Conservation (phyloP, 2,113 vertebrate genomes). For the Sigmodon hispidus region DNA sequence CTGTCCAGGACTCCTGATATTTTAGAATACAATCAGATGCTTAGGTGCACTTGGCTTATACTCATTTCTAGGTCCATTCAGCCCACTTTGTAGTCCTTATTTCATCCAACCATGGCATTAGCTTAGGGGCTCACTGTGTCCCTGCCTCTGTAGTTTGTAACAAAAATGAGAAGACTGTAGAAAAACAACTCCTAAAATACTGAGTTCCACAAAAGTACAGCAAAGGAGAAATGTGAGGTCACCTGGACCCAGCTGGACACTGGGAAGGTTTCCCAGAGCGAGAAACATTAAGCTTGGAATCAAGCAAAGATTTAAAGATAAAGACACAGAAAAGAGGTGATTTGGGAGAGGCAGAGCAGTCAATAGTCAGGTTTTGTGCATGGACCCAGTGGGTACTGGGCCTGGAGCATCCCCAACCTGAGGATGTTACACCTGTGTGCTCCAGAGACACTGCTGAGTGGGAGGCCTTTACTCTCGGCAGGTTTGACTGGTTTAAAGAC, state of each 20-base stretch:
- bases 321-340: background rate
- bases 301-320: background rate
- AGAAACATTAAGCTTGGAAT: background rate
- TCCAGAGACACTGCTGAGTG: background rate
- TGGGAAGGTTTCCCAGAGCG: background rate
- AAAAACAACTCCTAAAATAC: background rate
- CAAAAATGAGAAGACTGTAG: background rate
- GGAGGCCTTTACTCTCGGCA: slow-evolving; percentile 64
- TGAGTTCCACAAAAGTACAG: background rate
- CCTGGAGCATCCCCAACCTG: background rate
- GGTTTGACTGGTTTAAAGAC: slow-evolving; percentile 96
- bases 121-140: background rate
- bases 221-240: background rate
- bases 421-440: rapidly evolving
- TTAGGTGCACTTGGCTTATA: background rate
- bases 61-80: background rate
- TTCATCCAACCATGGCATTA: background rate
- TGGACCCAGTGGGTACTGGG: rapidly evolving
- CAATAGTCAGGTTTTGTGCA: background rate
- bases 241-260: background rate
- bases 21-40: background rate
- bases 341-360: background rate
- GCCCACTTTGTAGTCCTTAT: background rate
- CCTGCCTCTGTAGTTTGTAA: background rate
- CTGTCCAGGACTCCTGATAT: background rate